Conservation (phyloP, 1,140 invertebrate genomes). For the Cheumatopsyche charites region DNA sequence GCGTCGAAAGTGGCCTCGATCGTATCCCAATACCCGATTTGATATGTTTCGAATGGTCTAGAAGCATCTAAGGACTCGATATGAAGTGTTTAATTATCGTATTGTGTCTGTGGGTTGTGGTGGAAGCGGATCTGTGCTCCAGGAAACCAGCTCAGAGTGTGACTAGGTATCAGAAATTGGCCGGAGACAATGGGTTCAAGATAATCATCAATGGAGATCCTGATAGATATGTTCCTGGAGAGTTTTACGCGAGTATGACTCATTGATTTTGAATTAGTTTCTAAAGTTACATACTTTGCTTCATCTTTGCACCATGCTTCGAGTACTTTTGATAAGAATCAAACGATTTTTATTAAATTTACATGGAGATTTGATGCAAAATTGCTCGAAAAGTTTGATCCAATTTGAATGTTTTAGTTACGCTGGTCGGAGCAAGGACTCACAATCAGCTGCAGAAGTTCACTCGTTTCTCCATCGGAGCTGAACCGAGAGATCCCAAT, state of each 20-base stretch:
- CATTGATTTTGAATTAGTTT: neutral
- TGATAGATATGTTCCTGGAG: conserved; percentile 77
- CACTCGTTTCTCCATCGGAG: conserved; percentile 80
- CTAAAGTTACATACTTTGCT: too few species aligned
- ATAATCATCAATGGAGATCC: conserved; percentile 77
- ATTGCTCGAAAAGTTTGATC: too few species aligned
- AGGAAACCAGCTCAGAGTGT: conserved; percentile 51
- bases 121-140: conserved; percentile 50
- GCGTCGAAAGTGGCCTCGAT: neutral
- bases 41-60: neutral
- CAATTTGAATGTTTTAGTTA: too few species aligned
- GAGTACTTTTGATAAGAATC: neutral
- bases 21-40: neutral
- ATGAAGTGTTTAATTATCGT: conserved; percentile 35
- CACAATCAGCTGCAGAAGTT: conserved; percentile 81
- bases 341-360: neutral
- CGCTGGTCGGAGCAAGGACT: conserved; percentile 74
- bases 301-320: too few species aligned
- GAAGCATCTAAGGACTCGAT: neutral
- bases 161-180: conserved; percentile 56
- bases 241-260: conserved; percentile 75
- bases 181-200: conserved; percentile 83
- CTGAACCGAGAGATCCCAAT: conserved; percentile 66
- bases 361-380: too few species aligned
- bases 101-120: conserved; percentile 43